Conservation (phyloP, 2,113 vertebrate species). For the Bungarus multicinctus region DNA sequence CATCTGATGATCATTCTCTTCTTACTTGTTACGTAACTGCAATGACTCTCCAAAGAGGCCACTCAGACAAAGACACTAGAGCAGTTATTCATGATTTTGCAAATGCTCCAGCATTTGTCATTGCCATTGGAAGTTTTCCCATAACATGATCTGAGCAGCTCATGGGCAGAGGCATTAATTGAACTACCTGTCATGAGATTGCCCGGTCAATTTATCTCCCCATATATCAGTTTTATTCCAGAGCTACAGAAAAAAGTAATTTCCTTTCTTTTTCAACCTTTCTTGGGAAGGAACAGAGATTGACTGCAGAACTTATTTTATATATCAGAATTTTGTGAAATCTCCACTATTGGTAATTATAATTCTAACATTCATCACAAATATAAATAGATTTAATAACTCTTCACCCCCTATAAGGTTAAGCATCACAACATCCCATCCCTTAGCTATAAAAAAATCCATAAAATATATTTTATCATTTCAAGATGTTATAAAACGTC, state of each 20-base stretch:
- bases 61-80: not conserved
- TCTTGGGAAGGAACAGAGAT: not conserved
- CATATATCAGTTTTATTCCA: not conserved
- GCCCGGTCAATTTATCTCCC: not conserved
- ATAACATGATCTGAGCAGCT: not conserved
- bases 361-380: not conserved
- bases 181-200: not conserved
- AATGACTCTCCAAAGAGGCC: not conserved
- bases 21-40: not conserved
- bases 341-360: not conserved
- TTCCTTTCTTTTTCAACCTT: not conserved
- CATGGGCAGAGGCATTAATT: not conserved
- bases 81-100: not conserved
- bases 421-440: not conserved
- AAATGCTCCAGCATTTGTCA: not conserved
- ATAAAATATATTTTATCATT: not conserved
- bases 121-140: not conserved
- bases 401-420: not conserved
- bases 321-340: not conserved
- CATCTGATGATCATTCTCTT: not conserved
- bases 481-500: not conserved
- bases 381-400: not conserved
- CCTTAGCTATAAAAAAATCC: not conserved
- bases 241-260: not conserved
- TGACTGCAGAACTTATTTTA: not conserved